Percentiles rank a stretch among this genome's conserved stretches.
Evolutionary conservation across 2,797 vertebrate genomes (phyloP).

Genomic region (Tympanoctomys barrerae): DNA sequence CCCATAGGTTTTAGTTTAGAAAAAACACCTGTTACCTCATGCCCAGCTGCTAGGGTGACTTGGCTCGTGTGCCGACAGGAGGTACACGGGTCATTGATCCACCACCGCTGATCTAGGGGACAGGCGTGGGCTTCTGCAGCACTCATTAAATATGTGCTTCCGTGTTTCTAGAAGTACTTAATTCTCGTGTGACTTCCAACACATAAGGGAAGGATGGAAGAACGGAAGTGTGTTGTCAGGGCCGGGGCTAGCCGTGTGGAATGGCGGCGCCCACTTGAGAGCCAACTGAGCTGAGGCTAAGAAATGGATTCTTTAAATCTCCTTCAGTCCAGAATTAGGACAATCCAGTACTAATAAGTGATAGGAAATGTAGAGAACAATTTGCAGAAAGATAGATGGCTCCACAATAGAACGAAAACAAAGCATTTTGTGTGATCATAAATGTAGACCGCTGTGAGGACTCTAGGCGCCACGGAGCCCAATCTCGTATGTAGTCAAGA

Average conservation of each 20-base stretch:
- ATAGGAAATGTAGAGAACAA: neutral
- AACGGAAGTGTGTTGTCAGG: neutral
- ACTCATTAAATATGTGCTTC: neutral
- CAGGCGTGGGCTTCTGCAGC: neutral
- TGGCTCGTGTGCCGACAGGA: neutral
- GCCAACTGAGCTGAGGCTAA: constrained; percentile 6
- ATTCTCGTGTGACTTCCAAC: constrained; percentile 2
- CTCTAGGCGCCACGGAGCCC: neutral
- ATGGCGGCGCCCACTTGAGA: neutral
- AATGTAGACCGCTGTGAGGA: neutral
- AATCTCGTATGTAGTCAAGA: neutral
- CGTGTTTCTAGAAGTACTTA: constrained; percentile 45
- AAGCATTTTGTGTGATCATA: neutral
- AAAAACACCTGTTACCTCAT: neutral
- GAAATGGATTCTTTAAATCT: constrained; percentile 24
- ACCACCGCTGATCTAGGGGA: neutral
- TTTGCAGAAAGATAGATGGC: neutral
- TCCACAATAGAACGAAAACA: neutral
- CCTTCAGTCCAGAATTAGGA: neutral
- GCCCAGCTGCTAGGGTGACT: neutral
- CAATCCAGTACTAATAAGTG: neutral
- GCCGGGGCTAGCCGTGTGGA: neutral
- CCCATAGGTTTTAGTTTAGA: neutral
- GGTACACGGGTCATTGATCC: too few relatives aligned
- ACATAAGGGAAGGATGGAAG: neutral